Evolutionary conservation across 2,888 invertebrate genomes (phyloP), one percentile per base, ranked within the genome.

Genomic region (Koerneria pararmatus): DNA sequence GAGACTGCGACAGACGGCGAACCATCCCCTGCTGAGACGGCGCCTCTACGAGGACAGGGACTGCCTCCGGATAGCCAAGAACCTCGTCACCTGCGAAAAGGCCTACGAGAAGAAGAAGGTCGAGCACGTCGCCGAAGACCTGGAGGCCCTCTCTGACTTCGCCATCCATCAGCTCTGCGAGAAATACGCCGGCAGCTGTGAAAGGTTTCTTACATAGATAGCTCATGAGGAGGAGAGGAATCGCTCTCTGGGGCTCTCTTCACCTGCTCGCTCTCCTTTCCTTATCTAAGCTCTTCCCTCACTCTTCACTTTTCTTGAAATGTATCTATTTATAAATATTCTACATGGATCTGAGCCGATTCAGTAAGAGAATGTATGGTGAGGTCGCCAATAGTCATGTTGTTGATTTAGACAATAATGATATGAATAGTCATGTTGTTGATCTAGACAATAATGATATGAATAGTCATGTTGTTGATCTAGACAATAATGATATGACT

Each of bases 101-200:
- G 11, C 70, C 8, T 86, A 86, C 74, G 71, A 69, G 67, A 83
- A 84, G 54, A 85, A 85, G 19, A 78, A 84, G 65, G 82, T 82
- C 49, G 74, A 85, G 22, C 78, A 84, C 78, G 89, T 93, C 41
- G 89, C 89, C 68, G 93, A 95, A 78, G 95, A 95, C 83, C 86
- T 97, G 82, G 87, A 89, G 49, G 89, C 90, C 82, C 88, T 91
- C 88, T 92, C 92, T 0, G 95, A 97, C 86, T 95, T 92, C 84
- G 92, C 71, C 34, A 69, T 78, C 4, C 76, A 78, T 66, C 72
- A 75, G 62, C 46, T 78, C 15, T 79, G 79, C 58, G 73, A 72
- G 57, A 74, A 73, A 59, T 75, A 62, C 66, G 24, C 29, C 29
- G n/a, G n/a, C n/a, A 24, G 46, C 41, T 3, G 46, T 46, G 11